These are phyloP conservation scores for Pristionchus fissidentatus DNA, from an alignment of 2,888 invertebrate genomes.

Conservation along the genomic window DNA sequence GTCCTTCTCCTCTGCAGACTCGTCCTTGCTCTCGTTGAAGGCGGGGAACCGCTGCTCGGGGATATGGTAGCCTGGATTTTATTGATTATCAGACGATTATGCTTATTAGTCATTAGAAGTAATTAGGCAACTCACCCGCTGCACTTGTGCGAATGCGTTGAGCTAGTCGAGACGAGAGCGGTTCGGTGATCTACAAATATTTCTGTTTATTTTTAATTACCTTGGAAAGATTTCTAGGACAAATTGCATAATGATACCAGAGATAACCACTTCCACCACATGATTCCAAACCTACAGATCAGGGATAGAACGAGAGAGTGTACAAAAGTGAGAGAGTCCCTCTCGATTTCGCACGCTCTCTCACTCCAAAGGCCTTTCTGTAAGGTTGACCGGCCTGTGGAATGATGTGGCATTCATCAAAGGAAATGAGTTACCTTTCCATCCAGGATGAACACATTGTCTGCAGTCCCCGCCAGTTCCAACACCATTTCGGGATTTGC, in stretches of 20 bases:
- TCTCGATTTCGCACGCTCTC: too few species aligned
- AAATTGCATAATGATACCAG: too few species aligned
- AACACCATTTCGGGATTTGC: conserved; percentile 61
- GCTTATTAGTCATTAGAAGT: background rate
- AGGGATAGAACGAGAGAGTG: too few species aligned
- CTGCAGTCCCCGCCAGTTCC: conserved; percentile 58
- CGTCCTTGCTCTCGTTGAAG: conserved; percentile 25
- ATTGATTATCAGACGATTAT: background rate
- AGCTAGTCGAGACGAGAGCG: conserved; percentile 65
- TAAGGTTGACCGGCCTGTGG: too few species aligned
- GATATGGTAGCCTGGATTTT: conserved; percentile 31
- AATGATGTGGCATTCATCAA: too few species aligned
- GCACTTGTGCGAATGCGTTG: conserved; percentile 56
- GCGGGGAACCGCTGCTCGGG: conserved; percentile 17
- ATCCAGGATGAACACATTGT: conserved; percentile 63
- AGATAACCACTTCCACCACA: too few species aligned
- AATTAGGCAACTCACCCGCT: background rate
- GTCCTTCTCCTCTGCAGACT: conserved; percentile 18
- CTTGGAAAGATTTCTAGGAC: too few species aligned
- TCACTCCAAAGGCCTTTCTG: too few species aligned
- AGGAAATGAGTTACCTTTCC: conserved; percentile 38
- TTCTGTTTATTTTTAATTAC: background rate
- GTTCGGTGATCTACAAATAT: conserved; percentile 49
- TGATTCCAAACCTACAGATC: too few species aligned
- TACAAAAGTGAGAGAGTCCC: too few species aligned